phyloP scores from a whole-genome alignment of 2,888 invertebrate species.

The Arctia plantaginis region DNA sequence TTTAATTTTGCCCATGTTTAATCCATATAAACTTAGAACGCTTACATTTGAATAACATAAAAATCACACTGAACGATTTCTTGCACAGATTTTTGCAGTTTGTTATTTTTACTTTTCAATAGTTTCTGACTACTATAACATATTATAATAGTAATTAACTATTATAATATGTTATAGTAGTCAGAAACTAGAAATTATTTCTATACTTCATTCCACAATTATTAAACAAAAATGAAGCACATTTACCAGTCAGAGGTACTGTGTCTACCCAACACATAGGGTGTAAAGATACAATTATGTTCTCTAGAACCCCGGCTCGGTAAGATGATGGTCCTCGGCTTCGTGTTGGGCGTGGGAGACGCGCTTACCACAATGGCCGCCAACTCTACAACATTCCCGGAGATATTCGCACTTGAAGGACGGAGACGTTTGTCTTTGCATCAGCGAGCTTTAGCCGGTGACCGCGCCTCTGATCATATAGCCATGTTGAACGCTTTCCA shows the following conservation, averaged over 20 bases:
- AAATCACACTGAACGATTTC: no score
- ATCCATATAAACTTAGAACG: no score
- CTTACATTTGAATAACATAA: no score
- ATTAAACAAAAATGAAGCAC: no score
- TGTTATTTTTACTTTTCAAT: neutral
- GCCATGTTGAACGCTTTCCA: constrained; percentile 97
- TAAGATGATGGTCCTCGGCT: constrained; percentile 98
- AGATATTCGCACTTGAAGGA: constrained; percentile 95
- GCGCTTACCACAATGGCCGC: constrained; percentile 97
- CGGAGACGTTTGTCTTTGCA: constrained; percentile 92
- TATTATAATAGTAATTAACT: no score
- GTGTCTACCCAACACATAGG: neutral
- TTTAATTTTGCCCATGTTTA: no score
- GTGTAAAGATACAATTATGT: neutral
- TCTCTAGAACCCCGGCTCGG: constrained; percentile 95
- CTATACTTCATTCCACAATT: no score
- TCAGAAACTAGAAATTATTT: no score
- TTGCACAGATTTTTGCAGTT: neutral
- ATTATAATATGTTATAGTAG: no score
- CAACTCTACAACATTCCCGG: constrained; percentile 97
- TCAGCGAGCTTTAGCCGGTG: constrained; percentile 95
- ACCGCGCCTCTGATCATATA: constrained; percentile 96
- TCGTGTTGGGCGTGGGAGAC: constrained; percentile 96
- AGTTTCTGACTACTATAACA: neutral
- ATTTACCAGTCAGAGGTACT: no score